These are phyloP conservation scores for Pandemis heparana DNA, from an alignment of 2,888 invertebrate genomes.

Conservation along the genomic window DNA sequence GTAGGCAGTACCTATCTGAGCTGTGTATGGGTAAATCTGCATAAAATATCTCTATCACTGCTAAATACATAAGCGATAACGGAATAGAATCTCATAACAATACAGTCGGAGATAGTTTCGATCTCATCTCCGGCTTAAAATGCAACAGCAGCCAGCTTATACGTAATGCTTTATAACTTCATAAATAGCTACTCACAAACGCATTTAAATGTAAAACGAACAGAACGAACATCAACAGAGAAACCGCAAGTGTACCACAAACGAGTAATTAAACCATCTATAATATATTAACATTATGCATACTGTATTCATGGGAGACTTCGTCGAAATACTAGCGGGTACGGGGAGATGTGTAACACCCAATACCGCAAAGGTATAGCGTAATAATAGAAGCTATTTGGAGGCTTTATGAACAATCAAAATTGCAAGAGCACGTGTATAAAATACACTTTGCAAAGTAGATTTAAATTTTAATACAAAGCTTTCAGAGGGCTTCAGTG, in stretches of 20 bases:
- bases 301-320: conserved; percentile 78
- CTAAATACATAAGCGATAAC: too few species aligned
- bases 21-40: too few species aligned
- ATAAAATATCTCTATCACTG: too few species aligned
- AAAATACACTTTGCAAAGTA: conserved; percentile 86
- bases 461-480: conserved; percentile 86
- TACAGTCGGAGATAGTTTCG: too few species aligned
- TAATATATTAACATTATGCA: conserved; percentile 82
- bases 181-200: conserved; percentile 37
- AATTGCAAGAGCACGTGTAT: conserved; percentile 85
- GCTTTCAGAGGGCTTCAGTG: conserved; percentile 83
- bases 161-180: conserved; percentile 25
- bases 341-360: conserved; percentile 77
- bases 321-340: conserved; percentile 73
- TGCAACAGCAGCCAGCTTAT: not conserved
- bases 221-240: conserved; percentile 64
- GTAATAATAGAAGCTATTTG: conserved; percentile 82
- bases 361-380: conserved; percentile 81
- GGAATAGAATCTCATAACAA: too few species aligned
- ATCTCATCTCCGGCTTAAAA: not conserved
- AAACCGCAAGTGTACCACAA: conserved; percentile 75
- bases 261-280: conserved; percentile 82
- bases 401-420: conserved; percentile 85
- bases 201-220: conserved; percentile 48
- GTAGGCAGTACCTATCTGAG: too few species aligned